Percentiles rank a stretch among this genome's conserved stretches.
phyloP scores from a whole-genome alignment of 2,888 invertebrate species.

The Holacanthella duospinosa region DNA sequence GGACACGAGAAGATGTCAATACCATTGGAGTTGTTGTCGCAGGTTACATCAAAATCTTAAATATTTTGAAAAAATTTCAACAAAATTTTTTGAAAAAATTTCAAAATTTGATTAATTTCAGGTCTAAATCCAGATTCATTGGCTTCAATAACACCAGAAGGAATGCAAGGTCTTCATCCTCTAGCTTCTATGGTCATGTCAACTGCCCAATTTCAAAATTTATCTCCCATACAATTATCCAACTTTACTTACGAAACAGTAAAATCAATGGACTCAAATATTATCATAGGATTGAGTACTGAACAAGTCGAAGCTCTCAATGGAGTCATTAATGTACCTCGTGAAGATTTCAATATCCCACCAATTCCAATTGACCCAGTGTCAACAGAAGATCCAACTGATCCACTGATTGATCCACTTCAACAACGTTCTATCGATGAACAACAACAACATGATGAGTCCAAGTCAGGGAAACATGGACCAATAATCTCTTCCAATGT shows the following conservation, averaged over 20 bases:
- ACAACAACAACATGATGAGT: not conserved
- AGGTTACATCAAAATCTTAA: constrained; percentile 28
- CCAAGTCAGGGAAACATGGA: not conserved
- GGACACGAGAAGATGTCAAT: constrained; percentile 33
- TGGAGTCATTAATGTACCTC: constrained; percentile 14
- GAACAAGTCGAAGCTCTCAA: constrained; percentile 19
- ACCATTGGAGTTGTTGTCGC: constrained; percentile 34
- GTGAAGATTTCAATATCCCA: constrained; percentile 14
- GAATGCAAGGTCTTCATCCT: constrained; percentile 31
- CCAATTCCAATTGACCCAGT: not conserved
- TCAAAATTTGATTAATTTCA: constrained; percentile 7
- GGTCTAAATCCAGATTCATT: constrained; percentile 30
- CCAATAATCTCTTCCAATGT: not conserved
- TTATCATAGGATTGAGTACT: constrained; percentile 15
- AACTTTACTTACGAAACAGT: constrained; percentile 28
- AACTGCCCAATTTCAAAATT: constrained; percentile 13
- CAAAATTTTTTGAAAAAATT: constrained; percentile 1
- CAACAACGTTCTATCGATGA: not conserved
- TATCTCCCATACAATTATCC: constrained; percentile 22
- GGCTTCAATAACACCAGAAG: constrained; percentile 21
- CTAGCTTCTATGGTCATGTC: constrained; percentile 26
- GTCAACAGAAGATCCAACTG: too few relatives aligned
- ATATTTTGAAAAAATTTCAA: constrained; percentile 1
- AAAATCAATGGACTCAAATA: constrained; percentile 15
- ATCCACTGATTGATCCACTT: not conserved